phyloP scores from a whole-genome alignment of 2,888 invertebrate species.

The Deilephila elpenor region DNA sequence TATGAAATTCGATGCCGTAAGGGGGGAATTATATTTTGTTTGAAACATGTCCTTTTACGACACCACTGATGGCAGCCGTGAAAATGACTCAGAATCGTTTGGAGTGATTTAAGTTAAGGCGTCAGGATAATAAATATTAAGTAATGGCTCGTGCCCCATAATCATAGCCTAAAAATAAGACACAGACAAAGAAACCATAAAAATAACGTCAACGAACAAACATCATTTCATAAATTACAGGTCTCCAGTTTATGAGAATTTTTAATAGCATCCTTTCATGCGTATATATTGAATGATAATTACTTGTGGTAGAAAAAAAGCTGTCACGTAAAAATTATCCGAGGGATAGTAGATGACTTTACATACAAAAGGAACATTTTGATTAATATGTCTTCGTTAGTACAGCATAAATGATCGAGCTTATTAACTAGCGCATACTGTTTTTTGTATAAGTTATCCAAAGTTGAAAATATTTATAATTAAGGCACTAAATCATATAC shows the following conservation, averaged over 20 bases:
- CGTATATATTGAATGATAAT: background rate
- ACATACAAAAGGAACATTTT: too few species aligned
- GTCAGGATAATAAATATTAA: slow-evolving; percentile 43
- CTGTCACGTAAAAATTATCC: background rate
- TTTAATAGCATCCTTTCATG: slow-evolving; percentile 12
- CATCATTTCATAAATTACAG: slow-evolving; percentile 2
- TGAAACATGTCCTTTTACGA: slow-evolving; percentile 48
- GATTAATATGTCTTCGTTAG: too few species aligned
- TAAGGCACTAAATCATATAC: background rate
- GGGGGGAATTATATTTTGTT: slow-evolving; percentile 33
- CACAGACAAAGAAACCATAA: slow-evolving; percentile 34
- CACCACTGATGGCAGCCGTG: slow-evolving; percentile 52
- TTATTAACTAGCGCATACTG: too few species aligned
- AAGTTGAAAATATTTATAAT: too few species aligned
- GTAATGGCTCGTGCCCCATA: slow-evolving; percentile 36
- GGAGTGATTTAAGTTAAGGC: slow-evolving; percentile 35
- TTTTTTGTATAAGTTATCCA: too few species aligned
- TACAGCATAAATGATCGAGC: too few species aligned
- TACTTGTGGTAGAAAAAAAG: background rate
- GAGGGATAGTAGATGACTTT: background rate
- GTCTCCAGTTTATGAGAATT: background rate
- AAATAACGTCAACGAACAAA: slow-evolving; percentile 5
- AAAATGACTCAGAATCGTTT: slow-evolving; percentile 52
- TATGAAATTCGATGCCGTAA: slow-evolving; percentile 14
- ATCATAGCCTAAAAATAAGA: slow-evolving; percentile 36